A percentile compares a stretch with the other conserved stretches of the same genome.
These are phyloP conservation scores for Malurus cyaneus DNA, from an alignment of 2,113 vertebrate species.

Conservation along the genomic window DNA sequence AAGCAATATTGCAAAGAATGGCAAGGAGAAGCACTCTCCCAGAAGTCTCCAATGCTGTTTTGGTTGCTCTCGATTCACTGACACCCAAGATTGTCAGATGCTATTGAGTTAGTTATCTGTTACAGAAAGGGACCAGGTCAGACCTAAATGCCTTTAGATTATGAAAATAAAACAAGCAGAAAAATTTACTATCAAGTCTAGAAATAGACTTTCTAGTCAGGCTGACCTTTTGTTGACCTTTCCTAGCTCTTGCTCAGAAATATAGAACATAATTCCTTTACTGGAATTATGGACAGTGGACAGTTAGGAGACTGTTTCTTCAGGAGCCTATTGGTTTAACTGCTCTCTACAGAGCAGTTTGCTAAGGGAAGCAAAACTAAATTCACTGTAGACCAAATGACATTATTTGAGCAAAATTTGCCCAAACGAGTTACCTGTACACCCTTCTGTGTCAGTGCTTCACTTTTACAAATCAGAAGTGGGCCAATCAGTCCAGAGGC, in stretches of 20 bases:
- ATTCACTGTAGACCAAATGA: background rate
- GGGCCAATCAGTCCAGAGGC: conserved; percentile 93
- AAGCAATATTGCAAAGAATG: background rate
- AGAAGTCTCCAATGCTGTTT: background rate
- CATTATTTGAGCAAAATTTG: background rate
- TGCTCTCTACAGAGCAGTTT: background rate
- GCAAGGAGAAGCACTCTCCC: background rate
- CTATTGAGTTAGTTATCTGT: background rate
- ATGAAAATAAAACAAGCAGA: background rate
- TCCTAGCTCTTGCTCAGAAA: background rate
- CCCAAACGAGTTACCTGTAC: conserved; percentile 81
- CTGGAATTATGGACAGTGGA: background rate
- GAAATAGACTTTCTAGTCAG: background rate
- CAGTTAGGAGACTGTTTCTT: background rate
- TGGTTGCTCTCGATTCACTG: background rate
- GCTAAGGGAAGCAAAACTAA: background rate
- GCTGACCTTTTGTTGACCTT: background rate
- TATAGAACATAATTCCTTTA: background rate
- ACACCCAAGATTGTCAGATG: background rate
- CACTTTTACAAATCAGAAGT: conserved; percentile 92
- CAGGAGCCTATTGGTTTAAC: background rate
- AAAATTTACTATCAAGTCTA: background rate
- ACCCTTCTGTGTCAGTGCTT: conserved; percentile 85
- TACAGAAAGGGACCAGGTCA: background rate
- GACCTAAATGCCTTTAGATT: background rate